Evolutionary conservation across 2,797 vertebrate species (phyloP).

Genomic region (Anisognathus igniventris): DNA sequence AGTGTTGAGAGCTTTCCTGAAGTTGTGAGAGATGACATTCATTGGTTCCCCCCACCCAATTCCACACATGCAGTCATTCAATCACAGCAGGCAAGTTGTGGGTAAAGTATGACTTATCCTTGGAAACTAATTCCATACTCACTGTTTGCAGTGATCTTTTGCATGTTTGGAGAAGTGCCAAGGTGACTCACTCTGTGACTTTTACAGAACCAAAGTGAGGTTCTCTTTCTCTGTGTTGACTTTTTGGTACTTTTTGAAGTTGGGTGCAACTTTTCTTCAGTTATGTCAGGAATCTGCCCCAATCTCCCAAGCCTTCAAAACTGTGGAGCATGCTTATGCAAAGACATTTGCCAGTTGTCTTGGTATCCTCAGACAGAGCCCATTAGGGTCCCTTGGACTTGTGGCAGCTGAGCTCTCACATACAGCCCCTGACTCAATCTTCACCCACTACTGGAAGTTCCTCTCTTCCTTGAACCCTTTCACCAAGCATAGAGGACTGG

Average conservation of each 20-base stretch:
- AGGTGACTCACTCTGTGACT: neutral
- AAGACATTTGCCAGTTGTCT: neutral
- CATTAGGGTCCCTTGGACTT: neutral
- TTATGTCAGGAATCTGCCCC: neutral
- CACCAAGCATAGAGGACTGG: neutral
- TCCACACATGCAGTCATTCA: neutral
- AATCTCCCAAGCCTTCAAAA: neutral
- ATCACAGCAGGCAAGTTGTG: neutral
- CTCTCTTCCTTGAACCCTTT: neutral
- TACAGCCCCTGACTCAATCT: neutral
- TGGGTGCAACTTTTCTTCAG: neutral
- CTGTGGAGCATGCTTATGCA: rapidly evolving
- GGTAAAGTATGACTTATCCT: neutral
- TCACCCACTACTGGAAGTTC: neutral
- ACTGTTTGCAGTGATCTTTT: neutral
- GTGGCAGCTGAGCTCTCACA: neutral
- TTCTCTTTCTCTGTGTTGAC: neutral
- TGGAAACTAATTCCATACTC: neutral
- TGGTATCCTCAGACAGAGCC: neutral
- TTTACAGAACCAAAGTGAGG: neutral
- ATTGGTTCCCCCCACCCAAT: neutral
- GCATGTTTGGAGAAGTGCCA: neutral
- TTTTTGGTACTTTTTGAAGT: neutral
- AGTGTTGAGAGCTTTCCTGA: neutral
- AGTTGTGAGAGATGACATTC: neutral